Conservation (phyloP, 1,140 invertebrate species). For the Lepidurus apus region DNA sequence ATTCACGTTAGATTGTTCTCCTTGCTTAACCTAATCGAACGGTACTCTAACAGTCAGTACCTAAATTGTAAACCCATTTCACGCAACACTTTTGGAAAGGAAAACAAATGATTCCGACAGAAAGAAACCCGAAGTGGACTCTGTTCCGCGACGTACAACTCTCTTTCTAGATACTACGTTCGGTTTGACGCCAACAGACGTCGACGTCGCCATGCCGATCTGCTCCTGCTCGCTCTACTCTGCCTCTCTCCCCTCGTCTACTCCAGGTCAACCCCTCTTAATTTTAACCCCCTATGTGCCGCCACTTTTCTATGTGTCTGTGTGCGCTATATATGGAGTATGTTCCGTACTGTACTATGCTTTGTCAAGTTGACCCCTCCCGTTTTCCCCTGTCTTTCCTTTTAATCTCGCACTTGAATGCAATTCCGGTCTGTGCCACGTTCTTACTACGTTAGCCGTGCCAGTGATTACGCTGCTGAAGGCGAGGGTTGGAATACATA, state of each 20-base stretch:
- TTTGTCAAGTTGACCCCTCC: neutral
- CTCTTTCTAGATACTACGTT: neutral
- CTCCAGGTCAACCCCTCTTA: constrained; percentile 4
- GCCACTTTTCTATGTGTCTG: neutral
- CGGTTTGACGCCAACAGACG: constrained; percentile 4
- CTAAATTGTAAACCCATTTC: neutral
- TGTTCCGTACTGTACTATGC: neutral
- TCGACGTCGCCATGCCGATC: constrained; percentile 12
- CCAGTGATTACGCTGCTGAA: neutral
- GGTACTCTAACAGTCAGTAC: neutral
- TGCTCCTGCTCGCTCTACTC: neutral
- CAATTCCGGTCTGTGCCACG: constrained; percentile 1
- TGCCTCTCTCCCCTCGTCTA: neutral
- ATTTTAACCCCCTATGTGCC: constrained; percentile 7
- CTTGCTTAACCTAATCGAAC: neutral
- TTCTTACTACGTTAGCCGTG: neutral
- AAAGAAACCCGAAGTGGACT: neutral
- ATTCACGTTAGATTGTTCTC: no score
- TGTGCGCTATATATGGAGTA: neutral
- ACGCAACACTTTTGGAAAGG: neutral
- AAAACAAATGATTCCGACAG: neutral
- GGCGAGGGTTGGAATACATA: constrained; percentile 2
- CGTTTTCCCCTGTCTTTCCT: neutral
- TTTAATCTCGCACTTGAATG: neutral
- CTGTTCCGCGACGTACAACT: neutral